Base-by-base conservation (phyloP, 2,888 invertebrate species). In the Xylophagus ater region DNA sequence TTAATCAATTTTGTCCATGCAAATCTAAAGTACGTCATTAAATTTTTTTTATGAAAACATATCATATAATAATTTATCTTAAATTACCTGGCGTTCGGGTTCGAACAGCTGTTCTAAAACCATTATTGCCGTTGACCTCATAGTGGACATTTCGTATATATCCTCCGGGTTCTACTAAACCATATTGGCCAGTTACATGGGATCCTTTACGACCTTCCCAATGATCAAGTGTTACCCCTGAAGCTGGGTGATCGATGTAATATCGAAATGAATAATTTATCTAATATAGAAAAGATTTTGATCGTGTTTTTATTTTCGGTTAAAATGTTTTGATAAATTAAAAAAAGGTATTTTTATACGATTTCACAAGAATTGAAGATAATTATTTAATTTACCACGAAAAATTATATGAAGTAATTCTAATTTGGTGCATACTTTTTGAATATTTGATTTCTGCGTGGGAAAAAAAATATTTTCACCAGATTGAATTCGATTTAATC, bases 111-210 rank as follows among this genome's bases (percentile, higher is more conserved):
- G 56, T 56, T 34, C 50, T 50, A 41, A 56, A 58, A 7, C 57
- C 57, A 35, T 48, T 54, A 28, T 55, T 47, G 1, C 54, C 56
- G 34, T 54, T 49, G 8, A 58, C 58, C 46, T 58, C 56, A 43
- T 58, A 59, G 45, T 56, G 55, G 2, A 62, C 57, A 46, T 55
- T 54, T 23, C 59, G 52, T 19, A 60, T 51, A 42, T 53, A 53
- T n/a, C 61, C 62, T 29, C 50, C 55, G 7, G 56, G 57, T 43
- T 62, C 59, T 14, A 60, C 46, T 21, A 60, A 49, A 28, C 56
- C 57, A 51, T 60, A 57, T 19, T 54, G 51, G 8, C 61, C 60
- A 19, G 35, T 47, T 8, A 61, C 58, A 26, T 53, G 47, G 19
- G 49, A 47, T 7, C 59, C 59, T 31, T 52, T 48, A 5, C 59